Evolutionary conservation across 92 coral and sea anemone species (phyloP), one percentile per base, ranked within the genome.

Genomic region (Parazoanthus swiftii): DNA sequence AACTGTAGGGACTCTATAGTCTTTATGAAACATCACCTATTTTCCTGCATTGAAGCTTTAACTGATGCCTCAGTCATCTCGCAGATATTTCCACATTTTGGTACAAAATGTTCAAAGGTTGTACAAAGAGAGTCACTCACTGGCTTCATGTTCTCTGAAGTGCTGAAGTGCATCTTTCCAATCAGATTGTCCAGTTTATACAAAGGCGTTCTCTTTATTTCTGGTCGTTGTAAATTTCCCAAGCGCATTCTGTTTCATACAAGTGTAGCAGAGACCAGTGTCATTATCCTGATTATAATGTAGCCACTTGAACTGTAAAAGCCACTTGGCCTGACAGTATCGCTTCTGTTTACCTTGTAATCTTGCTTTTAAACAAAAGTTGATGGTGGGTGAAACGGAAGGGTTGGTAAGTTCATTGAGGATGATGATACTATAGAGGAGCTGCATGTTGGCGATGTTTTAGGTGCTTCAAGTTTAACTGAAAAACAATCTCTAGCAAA

Each of bases 101-200:
- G 80, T 36, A 43, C 80, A 76, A 76, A 59, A 76, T 76, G 23
- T 76, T 76, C 80, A 43, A 76, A 43, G 80, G 35, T 76, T 76
- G 80, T 42, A 76, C 80, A 76, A 76, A 76, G 80, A 76, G 56
- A 18, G 0, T 4, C 65, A 56, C 65, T 56, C 65, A 8, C 65
- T 56, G 65, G 65, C 1, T 56, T 56, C 14, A 9, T 56, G 65
- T 56, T 56, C 65, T 56, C 18, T 56, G 3, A 56, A 56, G 65
- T 56, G 65, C 14, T 56, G 65, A 1, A 56, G 18, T 9, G 65
- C 65, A 56, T 56, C 65, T 56, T 56, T 56, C 16, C 65, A 15
- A 56, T 56, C 3, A 56, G 65, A 56, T 1, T 56, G 3, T 9
- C 14, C 65, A 0, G 65, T 56, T 56, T 1, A 56, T 6, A 56